Evolutionary conservation across 1,140 invertebrate species (phyloP), one percentile per base, ranked within the genome.

Genomic region (Coboldia fuscipes): DNA sequence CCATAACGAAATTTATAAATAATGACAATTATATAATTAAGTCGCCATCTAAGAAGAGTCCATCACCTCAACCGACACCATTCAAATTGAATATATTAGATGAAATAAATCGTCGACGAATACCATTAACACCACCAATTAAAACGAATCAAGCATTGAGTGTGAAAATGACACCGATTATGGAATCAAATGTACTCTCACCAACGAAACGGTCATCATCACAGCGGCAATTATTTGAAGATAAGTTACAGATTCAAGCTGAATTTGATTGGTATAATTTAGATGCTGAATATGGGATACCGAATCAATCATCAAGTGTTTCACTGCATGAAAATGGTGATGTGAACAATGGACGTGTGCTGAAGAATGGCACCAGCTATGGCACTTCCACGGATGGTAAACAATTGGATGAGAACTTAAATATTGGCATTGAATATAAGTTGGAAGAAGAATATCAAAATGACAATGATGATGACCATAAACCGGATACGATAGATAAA

Each of bases 251-350:
- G 0, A 37, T 54, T 6, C 49, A 53, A 32, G 48, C 48, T 2
- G 51, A 54, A 33, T 54, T 54, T 19, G 51, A 54, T 38, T 53
- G 50, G 51, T 54, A 54, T 35, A 54, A 54, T 40, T 40, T 54
- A 28, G 51, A 54, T 39, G 50, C 39, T n/a, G 51, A 54, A 35
- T 54, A 48, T 38, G 48, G 51, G n/a, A 42, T 38, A 33, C 39
- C 35, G 33, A 22, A 21, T 22, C 41, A 14, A 17, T 33, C 28
- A 19, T 35, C 37, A 9, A 28, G 28, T 16, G 38, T 37, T 23
- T 28, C 40, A 9, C 7, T 24, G 7, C 7, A 24, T n/a, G 18
- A 26, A 27, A 19, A 26, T 24, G 13, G 5, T 19, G 30, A 32
- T 18, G 18, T 8, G 23, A 24, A 24, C 23, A n/a, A 24, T 24